These are phyloP conservation scores for Melanostoma mellinum DNA, from an alignment of 2,888 invertebrate genomes.

Conservation along the genomic window DNA sequence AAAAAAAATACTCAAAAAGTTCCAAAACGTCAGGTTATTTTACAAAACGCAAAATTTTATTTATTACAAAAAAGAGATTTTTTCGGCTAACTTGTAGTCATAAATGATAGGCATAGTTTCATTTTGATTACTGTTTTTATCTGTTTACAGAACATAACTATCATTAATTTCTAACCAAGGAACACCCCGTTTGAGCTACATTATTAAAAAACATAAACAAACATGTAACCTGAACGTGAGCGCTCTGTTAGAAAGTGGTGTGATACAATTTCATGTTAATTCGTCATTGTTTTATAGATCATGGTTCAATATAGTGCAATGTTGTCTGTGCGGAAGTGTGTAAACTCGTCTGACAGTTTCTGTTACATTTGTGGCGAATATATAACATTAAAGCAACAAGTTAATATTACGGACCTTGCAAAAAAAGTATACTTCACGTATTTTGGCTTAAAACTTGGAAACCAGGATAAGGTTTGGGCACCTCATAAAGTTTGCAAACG, in stretches of 20 bases:
- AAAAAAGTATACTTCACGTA: conserved; percentile 8
- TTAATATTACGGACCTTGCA: too few species aligned
- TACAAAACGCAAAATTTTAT: too few species aligned
- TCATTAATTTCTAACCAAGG: too few species aligned
- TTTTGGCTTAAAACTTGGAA: neutral
- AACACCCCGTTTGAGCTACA: too few species aligned
- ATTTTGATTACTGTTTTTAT: too few species aligned
- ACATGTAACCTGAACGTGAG: neutral
- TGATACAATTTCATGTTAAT: neutral
- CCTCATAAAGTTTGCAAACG: conserved; percentile 1
- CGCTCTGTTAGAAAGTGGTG: neutral
- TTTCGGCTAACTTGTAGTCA: too few species aligned
- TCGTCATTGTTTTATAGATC: conserved; percentile 10
- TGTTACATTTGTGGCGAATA: conserved; percentile 12
- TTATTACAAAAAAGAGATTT: too few species aligned
- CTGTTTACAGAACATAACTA: too few species aligned
- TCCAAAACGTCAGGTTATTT: too few species aligned
- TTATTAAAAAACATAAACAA: too few species aligned
- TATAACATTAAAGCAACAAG: neutral
- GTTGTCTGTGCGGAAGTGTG: conserved; percentile 6
- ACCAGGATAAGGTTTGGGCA: neutral
- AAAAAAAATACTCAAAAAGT: too few species aligned
- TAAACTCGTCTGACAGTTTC: conserved; percentile 9
- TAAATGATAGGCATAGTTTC: too few species aligned
- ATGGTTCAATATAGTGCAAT: conserved; percentile 14